Conservation (phyloP, 1,140 invertebrate genomes). For the Pentalonia nigronervosa region DNA sequence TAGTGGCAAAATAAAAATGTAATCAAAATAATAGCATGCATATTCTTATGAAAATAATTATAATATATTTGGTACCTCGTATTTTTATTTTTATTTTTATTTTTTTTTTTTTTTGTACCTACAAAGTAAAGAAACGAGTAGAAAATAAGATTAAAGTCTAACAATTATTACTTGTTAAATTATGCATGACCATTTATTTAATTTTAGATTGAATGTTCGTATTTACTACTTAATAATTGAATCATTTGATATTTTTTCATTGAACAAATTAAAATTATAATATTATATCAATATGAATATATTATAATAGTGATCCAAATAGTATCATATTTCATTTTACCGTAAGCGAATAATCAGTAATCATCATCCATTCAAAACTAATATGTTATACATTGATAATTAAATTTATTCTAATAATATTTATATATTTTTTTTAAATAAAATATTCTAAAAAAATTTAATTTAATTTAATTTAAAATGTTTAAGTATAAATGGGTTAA, state of each 20-base stretch:
- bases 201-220: not conserved
- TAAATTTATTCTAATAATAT: not conserved
- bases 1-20: not conserved
- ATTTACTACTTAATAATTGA: not conserved
- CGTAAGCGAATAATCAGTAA: not conserved
- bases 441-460: conserved; percentile 5
- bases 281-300: not conserved
- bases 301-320: not conserved
- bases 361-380: not conserved
- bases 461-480: not conserved
- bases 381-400: not conserved
- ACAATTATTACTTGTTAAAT: not conserved
- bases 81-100: no score
- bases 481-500: not conserved
- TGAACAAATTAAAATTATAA: not conserved
- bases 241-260: not conserved
- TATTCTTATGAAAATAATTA: not conserved
- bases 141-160: not conserved
- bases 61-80: not conserved
- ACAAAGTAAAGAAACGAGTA: not conserved
- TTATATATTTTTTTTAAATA: not conserved
- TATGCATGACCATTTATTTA: not conserved
- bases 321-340: not conserved
- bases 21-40: not conserved
- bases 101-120: no score